These are phyloP conservation scores for Eristalinus sepulchralis DNA, from an alignment of 2,888 invertebrate genomes.

Conservation along the genomic window DNA sequence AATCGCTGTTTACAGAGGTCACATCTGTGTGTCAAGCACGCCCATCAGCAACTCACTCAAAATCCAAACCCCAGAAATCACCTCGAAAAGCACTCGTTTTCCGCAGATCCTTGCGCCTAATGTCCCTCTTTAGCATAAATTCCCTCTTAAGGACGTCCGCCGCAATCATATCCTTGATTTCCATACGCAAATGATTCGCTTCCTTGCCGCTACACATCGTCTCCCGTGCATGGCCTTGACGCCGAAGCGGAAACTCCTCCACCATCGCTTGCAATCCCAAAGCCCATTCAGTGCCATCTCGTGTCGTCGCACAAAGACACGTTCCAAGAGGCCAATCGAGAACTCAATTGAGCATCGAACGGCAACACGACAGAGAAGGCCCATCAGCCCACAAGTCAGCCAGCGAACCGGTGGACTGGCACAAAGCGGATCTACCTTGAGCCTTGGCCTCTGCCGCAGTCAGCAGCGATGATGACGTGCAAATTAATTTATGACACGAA, in stretches of 20 bases:
- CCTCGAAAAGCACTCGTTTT: not conserved
- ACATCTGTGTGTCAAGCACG: not conserved
- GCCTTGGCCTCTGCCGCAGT: not conserved
- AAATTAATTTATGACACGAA: slow-evolving; percentile 59
- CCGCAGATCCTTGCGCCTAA: not conserved
- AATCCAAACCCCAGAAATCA: not conserved
- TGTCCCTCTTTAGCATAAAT: not conserved
- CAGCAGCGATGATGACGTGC: slow-evolving; percentile 18
- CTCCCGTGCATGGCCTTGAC: slow-evolving; percentile 6
- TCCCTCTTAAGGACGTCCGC: slow-evolving; percentile 31
- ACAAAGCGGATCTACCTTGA: not conserved
- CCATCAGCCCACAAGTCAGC: not conserved
- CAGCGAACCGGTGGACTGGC: not conserved
- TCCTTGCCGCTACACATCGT: slow-evolving; percentile 19
- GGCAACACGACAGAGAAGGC: slow-evolving; percentile 15
- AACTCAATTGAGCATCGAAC: slow-evolving; percentile 67
- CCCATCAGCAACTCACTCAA: not conserved
- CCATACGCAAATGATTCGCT: slow-evolving; percentile 34
- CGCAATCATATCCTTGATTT: slow-evolving; percentile 49
- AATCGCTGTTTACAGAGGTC: not conserved
- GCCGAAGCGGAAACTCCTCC: not conserved
- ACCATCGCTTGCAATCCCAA: not conserved
- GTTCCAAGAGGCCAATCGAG: slow-evolving; percentile 53
- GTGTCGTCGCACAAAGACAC: slow-evolving; percentile 6
- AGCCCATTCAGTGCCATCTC: slow-evolving; percentile 38